These are phyloP conservation scores for Norana najaformis DNA, from an alignment of 2,888 invertebrate species.

Conservation along the genomic window DNA sequence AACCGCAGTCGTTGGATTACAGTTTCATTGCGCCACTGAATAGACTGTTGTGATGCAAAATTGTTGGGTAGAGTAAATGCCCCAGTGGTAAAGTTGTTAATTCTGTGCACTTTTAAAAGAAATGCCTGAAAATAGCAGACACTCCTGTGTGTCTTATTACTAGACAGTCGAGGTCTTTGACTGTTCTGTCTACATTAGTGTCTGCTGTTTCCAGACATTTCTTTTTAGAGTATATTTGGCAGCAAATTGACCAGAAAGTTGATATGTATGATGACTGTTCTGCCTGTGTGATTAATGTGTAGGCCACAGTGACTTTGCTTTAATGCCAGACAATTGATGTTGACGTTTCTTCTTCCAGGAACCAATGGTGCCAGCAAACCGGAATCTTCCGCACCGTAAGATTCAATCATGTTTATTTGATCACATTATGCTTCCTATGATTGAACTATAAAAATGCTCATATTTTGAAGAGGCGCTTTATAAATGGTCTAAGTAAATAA, in stretches of 20 bases:
- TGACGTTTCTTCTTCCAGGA: neutral
- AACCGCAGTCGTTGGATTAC: neutral
- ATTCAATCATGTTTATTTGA: neutral
- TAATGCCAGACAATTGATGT: neutral
- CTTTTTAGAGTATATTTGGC: no score
- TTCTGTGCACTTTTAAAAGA: no score
- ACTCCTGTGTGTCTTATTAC: neutral
- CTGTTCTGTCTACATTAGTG: neutral
- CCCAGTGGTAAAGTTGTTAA: neutral
- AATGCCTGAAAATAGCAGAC: neutral
- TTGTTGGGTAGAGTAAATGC: neutral
- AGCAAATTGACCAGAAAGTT: no score
- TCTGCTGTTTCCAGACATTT: neutral
- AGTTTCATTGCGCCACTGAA: neutral
- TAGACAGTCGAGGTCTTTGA: neutral
- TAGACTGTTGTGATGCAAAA: neutral
- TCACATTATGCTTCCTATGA: neutral
- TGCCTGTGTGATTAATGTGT: no score
- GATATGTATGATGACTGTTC: no score
- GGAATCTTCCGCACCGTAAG: neutral
- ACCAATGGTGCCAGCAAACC: neutral
- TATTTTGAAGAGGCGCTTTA: no score
- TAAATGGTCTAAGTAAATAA: no score
- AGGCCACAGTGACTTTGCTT: neutral
- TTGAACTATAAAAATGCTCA: no score